Base-by-base conservation (phyloP, 2,113 vertebrate genomes). In the Psilopogon haemacephalus region DNA sequence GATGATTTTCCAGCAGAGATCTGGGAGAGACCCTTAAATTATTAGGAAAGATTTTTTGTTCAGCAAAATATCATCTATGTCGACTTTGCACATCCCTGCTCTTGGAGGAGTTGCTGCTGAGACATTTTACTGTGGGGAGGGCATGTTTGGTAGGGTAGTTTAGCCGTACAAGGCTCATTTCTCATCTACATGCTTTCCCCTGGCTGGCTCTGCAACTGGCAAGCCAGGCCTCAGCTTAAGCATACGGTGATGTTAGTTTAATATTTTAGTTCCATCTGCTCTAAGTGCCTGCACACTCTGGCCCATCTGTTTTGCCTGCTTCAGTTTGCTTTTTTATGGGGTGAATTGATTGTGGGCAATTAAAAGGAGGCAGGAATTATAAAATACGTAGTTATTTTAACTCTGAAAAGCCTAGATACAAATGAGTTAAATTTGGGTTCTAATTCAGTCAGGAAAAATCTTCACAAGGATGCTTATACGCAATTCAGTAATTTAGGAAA, bases 211-310 rank as follows among this genome's bases (percentile, higher is more conserved):
- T 80, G 77, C 91, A 89, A 33, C 87, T 94, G 93, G 67, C 69
- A 92, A 95, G 78, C 33, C 35, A 84, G 96, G 86, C 94, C 42
- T 19, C 16, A 26, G 89, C 89, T 93, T 69, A 91, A 97, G 95
- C 95, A 96, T 94, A 97, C 93, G 93, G 96, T 93, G 95, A 95
- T 89, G 94, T 94, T 97, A 97, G 97, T 95, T 97, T 98, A 97
- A 97, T 97, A 97, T 97, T 96, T 95, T 77, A 95, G 95, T 97
- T 96, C 97, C 97, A 98, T 97, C 97, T 98, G 97, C 97, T 97
- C 88, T 93, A 94, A 94, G 93, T 92, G 93, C 93, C 87, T 94
- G 96, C 89, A 95, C 95, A 93, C 96, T 93, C 88, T 32, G 32
- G 35, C 72, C 96, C 97, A 97, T 97, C 96, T 98, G 97, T 86